Evolutionary conservation across 2,888 invertebrate genomes (phyloP), one percentile per base, ranked within the genome.

Genomic region (Trimorus sp.): DNA sequence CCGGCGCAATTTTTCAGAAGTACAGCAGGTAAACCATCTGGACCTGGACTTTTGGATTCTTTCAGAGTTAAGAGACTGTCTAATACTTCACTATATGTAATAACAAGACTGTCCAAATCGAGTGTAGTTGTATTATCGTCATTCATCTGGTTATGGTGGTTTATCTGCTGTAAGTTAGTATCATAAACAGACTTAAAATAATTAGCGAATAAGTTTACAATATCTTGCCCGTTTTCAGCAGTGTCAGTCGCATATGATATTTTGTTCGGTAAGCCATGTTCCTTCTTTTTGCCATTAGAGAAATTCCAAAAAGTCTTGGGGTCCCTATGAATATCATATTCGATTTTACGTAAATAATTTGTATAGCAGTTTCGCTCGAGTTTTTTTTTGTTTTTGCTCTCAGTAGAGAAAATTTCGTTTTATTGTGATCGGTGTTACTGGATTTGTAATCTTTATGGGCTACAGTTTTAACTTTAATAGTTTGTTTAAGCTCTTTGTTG

Each of bases 341-440:
- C 45, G n/a, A n/a, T 45, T 9, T 45, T 45, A 12, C 45, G 45
- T 12, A 45, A 1, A 45, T 45, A n/a, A 12, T n/a, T 45, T 45
- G 1, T 45, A 12, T 45, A 9, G n/a, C 45, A 45, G 6, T 45
- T n/a, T 9, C 51, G 51, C 14, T 51, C 8, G 7, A 51, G 14
- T 14, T 51, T 51, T 51, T 51, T 51, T 51, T 51, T 51, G 51
- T n/a, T 51, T 51, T 51, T 12, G 12, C 14, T 14, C 51, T 51
- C 12, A 51, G 14, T 51, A 14, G 51, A 14, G 14, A 12, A 51
- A 51, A 51, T 14, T 51, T 51, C 2, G 8, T 9, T 14, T 51
- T 14, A 51, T 51, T 14, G 14, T 51, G 12, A 1, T 14, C 14
- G 15, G 12, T 51, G 14, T 9, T 12, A 12, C 7, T 8, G 14